These are phyloP conservation scores for Acrocera orbiculus DNA, from an alignment of 2,888 invertebrate genomes.

Conservation along the genomic window DNA sequence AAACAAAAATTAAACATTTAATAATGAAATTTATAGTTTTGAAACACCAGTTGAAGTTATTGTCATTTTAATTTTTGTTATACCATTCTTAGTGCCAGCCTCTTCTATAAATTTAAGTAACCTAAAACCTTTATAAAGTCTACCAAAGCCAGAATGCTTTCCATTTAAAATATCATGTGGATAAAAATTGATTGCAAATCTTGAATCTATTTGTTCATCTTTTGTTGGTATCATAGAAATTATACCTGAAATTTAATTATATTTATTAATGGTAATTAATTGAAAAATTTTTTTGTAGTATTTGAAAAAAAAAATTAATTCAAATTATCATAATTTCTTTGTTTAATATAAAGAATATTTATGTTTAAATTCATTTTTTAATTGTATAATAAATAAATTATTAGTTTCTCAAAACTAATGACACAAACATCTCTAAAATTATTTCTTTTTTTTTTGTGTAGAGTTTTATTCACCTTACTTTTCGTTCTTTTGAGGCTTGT, in stretches of 20 bases:
- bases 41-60: constrained; percentile 20
- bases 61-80: constrained; percentile 16
- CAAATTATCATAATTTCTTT: no score
- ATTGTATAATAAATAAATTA: neutral
- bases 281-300: no score
- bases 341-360: no score
- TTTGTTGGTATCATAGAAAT: constrained; percentile 12
- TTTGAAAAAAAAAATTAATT: no score
- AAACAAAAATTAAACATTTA: neutral
- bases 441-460: no score
- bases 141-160: constrained; percentile 21
- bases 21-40: neutral
- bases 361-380: no score
- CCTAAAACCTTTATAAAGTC: constrained; percentile 17
- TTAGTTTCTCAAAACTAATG: no score
- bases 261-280: no score
- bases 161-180: constrained; percentile 17
- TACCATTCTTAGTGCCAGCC: constrained; percentile 22
- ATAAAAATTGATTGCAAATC: constrained; percentile 24
- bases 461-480: no score
- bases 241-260: constrained; percentile 9
- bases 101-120: constrained; percentile 18
- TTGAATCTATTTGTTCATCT: constrained; percentile 13
- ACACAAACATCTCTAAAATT: no score
- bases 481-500: no score